Evolutionary conservation across 2,888 invertebrate species (phyloP), one percentile per base, ranked within the genome.

Genomic region (Lepetodrilus schrolli): DNA sequence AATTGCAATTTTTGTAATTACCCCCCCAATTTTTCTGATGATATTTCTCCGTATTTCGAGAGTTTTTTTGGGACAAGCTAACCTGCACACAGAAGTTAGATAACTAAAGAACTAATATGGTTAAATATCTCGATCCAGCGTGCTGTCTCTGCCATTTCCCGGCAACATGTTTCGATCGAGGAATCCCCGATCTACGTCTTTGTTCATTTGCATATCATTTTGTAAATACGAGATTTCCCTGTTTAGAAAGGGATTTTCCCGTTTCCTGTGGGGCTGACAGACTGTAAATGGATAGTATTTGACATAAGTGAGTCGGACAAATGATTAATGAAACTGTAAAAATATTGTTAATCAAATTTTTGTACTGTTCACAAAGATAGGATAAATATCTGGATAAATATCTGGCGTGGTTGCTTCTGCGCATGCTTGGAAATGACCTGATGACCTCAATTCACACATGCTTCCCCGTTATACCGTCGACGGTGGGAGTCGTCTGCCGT

Each of bases 131-230:
- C 34, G 36, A 17, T 30, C 30, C 47, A 43, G 26, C 26, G 26
- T n/a, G 47, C 68, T 47, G 68, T 68, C 30, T 43, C 23, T 47
- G 4, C 17, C 30, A 7, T 58, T 58, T 58, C 26, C 58, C 58
- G 58, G 58, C 58, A 43, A 47, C 21, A 43, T 68, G 26, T 38
- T 47, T 43, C 43, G 68, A 43, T 68, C 51, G 58, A 49, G 77
- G 79, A 77, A 80, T 80, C 79, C 80, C 82, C 80, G 74, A 72
- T 72, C 73, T 78, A 71, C 78, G 76, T 79, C 80, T 82, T 83
- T 82, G 82, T 81, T 84, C 83, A 84, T 84, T 83, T 84, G 83
- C 84, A 84, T 84, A 83, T 76, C 70, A 73, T 71, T 71, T 68
- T 72, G 72, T 75, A 77, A 80, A 79, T 75, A 69, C 69, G 72